Evolutionary conservation across 2,797 vertebrate genomes (phyloP).

Genomic region (Ambastaia sidthimunki): DNA sequence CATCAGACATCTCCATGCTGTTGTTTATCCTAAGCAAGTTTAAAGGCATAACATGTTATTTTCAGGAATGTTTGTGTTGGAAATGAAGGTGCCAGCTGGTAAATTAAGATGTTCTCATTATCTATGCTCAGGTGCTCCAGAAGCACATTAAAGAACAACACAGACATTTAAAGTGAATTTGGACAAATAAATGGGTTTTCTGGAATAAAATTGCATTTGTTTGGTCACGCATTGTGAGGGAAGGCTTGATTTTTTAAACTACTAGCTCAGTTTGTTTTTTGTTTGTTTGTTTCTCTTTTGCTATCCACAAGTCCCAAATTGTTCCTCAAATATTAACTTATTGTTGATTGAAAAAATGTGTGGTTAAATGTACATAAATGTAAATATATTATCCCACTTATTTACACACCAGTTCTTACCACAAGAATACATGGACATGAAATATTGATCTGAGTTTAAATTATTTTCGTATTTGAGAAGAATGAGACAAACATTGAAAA

Average conservation of each 20-base stretch:
- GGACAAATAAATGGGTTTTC: conserved; percentile 27
- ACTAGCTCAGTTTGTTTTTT: neutral
- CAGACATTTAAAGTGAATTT: conserved; percentile 31
- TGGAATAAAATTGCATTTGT: conserved; percentile 7
- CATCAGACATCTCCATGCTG: conserved; percentile 3
- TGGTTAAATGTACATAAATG: no score
- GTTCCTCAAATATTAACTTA: neutral
- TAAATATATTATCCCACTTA: no score
- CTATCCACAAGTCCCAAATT: neutral
- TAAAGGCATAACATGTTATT: neutral
- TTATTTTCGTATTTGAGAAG: no score
- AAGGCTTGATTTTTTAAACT: neutral
- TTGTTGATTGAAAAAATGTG: neutral
- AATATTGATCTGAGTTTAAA: no score
- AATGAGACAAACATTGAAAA: neutral
- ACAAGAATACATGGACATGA: no score
- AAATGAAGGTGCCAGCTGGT: conserved; percentile 6
- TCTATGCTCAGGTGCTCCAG: conserved; percentile 26
- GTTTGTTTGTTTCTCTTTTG: neutral
- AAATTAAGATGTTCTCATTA: conserved; percentile 26
- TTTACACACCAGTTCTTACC: no score
- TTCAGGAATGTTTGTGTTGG: neutral
- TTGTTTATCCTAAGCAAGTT: conserved; percentile 13
- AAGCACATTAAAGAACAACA: conserved; percentile 14
- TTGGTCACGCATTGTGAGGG: neutral